Conservation (phyloP, 2,888 invertebrate genomes). For the Brenthis hecate region DNA sequence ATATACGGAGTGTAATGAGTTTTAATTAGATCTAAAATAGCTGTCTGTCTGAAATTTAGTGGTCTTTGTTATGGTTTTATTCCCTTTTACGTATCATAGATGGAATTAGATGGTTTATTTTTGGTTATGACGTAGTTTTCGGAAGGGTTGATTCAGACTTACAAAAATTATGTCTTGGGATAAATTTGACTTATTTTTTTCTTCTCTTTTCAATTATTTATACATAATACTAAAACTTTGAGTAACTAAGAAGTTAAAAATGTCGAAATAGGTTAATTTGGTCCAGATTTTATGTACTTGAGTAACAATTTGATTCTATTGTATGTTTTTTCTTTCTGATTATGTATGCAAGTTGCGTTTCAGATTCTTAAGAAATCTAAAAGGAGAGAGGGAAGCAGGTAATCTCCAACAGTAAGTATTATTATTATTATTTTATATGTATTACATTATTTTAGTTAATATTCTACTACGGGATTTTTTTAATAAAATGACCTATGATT, state of each 20-base stretch:
- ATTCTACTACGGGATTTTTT: no score
- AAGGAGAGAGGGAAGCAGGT: neutral
- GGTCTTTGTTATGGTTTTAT: constrained; percentile 43
- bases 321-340: neutral
- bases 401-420: neutral
- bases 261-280: no score
- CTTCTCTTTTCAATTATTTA: no score
- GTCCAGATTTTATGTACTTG: no score
- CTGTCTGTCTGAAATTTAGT: constrained; percentile 48
- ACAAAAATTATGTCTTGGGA: neutral
- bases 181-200: neutral
- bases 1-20: constrained; percentile 56
- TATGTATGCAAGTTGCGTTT: constrained; percentile 10
- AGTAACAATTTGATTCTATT: neutral
- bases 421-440: no score
- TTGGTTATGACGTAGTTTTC: constrained; percentile 15
- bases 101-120: constrained; percentile 16
- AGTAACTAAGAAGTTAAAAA: no score
- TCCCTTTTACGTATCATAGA: constrained; percentile 21
- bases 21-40: constrained; percentile 58
- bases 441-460: no score
- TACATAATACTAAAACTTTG: no score
- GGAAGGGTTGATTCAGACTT: constrained; percentile 13
- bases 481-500: no score
- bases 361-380: neutral